Base-by-base conservation (phyloP, 2,113 vertebrate genomes). In the Ceyx margarethae region DNA sequence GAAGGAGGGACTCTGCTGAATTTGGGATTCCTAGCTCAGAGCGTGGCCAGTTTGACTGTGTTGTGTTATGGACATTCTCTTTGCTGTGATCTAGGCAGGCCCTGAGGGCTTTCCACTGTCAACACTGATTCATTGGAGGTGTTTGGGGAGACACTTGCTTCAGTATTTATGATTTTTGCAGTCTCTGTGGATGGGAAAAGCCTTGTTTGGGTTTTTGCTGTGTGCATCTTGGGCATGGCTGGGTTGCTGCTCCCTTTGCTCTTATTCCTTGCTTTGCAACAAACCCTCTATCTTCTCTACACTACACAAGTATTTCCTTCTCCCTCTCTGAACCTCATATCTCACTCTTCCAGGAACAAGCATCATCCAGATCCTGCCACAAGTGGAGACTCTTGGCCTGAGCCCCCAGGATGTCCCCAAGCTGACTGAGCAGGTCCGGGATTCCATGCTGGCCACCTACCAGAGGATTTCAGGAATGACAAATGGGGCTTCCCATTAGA, bases 341-440 rank as follows among this genome's bases (percentile, higher is more conserved):
- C 42, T 76, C 12, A 1, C 29, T 87, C 15, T 68, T 75, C 45
- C 62, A 95, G 93, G 93, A 11, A 93, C 61, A 66, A 64, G 31
- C 58, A 87, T 57, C 45, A 87, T 95, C 53, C 93, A 94, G 78
- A 15, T 95, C 62, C 62, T 95, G 45, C 94, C 94, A 84, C 69
- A 60, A 92, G 94, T 94, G 58, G n/a, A 92, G 13, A 95, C 91
- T 0, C 4, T 92, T 0, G 33, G 78, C 5, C 81, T 95, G 58
- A 64, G 89, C 50, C 71, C 89, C 8, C 78, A 79, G 0, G 62
- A 94, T 29, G 84, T 93, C 51, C 86, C 91, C 74, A 89, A 68
- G 78, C 84, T 89, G 40, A 89, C 77, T 0, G 76, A 89, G 53
- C 91, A 92, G 54, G 74, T 95, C 81, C 58, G 29, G 53, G 89